Percentiles rank a stretch among this genome's conserved stretches.
phyloP scores from a whole-genome alignment of 2,888 invertebrate genomes.

The Polymixis flavicincta region DNA sequence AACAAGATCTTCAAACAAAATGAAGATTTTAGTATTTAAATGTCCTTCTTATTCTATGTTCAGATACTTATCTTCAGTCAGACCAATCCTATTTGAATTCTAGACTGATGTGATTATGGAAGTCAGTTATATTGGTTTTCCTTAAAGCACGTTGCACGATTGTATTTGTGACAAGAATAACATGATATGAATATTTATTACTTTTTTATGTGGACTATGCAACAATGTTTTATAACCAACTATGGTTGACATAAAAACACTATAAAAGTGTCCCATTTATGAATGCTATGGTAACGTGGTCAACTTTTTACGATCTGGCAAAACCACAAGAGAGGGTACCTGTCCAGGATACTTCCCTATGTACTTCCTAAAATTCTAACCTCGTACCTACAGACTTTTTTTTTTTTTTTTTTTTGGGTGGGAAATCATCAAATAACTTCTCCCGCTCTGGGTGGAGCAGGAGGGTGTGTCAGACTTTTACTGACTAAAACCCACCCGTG shows the following conservation, averaged over 20 bases:
- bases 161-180: constrained; percentile 27
- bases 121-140: constrained; percentile 22
- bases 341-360: background rate
- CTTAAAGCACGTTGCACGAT: no score
- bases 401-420: no score
- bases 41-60: background rate
- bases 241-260: constrained; percentile 9
- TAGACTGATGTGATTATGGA: constrained; percentile 7
- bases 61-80: background rate
- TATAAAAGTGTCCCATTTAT: background rate
- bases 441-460: no score
- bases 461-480: no score
- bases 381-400: no score
- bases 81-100: constrained; percentile 1
- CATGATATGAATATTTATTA: constrained; percentile 27
- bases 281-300: background rate
- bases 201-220: background rate
- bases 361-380: background rate
- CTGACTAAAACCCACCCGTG: no score
- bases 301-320: background rate
- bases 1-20: background rate
- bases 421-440: no score
- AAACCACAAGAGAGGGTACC: background rate
- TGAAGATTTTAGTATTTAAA: background rate
- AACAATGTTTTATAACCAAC: background rate